Evolutionary conservation across 1,140 invertebrate species (phyloP), one percentile per base, ranked within the genome.

Genomic region (Geopemphigus sp.): DNA sequence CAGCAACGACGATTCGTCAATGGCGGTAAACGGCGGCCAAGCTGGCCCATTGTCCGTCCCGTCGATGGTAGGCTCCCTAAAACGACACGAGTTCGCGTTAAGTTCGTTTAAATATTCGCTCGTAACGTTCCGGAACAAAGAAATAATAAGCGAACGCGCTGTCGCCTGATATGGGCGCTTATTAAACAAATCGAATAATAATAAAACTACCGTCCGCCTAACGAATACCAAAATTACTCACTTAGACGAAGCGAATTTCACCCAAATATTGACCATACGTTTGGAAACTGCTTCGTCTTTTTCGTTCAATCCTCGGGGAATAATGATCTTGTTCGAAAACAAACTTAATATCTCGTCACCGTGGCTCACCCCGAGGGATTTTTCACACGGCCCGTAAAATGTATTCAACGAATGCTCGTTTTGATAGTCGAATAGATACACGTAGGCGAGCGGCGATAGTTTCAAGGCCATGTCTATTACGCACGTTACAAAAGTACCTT

Each of bases 331-430:
- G 1, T 26, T 17, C 11, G 22, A 10, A 53, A 82, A 83, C n/a
- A 83, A 57, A 45, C 81, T 82, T 19, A 64, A 76, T 3, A 83
- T 11, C 63, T 83, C 82, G 72, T 83, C 82, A 14, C 24, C 70
- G 78, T 83, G 82, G 50, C 53, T 68, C 6, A 80, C 81, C 54
- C 81, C 82, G 50, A 70, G 53, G 17, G 50, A 11, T 15, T 61
- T 78, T 39, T 24, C 12, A 32, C 61, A 61, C 24, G 22, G 3
- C 1, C 56, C 74, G n/a, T 32, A 61, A 4, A 61, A 14, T 59
- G 59, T 59, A 24, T 78, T 72, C 5, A 72, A 78, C 5, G 56
- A 57, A 39, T 39, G 61, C 6, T 61, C 39, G 14, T 45, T 59
- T 24, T 22, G 3, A 22, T 78, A 47, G 24, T 61, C 47, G 26